Evolutionary conservation across 1,140 invertebrate species (phyloP).

Genomic region (Conus betulinus): DNA sequence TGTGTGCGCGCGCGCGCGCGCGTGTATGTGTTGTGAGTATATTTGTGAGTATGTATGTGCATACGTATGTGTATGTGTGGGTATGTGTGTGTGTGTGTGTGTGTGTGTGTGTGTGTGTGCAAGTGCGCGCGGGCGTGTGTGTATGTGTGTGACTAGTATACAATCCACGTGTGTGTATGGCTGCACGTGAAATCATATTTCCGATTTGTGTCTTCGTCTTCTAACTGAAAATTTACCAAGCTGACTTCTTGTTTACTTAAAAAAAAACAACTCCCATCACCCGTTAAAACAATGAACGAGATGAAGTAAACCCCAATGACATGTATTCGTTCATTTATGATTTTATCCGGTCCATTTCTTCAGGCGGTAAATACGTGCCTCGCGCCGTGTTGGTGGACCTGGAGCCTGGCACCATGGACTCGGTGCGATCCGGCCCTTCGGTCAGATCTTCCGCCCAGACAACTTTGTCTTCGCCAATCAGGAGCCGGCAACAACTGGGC

Average conservation of each 20-base stretch:
- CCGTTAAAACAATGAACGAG: neutral
- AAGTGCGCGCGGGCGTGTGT: neutral
- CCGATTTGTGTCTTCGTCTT: neutral
- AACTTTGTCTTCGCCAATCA: slow-evolving; percentile 80
- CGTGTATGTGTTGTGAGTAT: neutral
- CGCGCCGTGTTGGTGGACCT: slow-evolving; percentile 92
- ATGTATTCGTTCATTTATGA: neutral
- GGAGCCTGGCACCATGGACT: slow-evolving; percentile 95
- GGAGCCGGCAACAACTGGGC: slow-evolving; percentile 92
- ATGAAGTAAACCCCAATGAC: neutral
- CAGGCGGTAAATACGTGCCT: slow-evolving; percentile 90
- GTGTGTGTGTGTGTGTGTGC: slow-evolving; percentile 10
- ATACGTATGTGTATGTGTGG: neutral
- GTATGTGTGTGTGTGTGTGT: slow-evolving; percentile 9
- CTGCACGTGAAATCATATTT: neutral
- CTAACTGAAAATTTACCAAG: neutral
- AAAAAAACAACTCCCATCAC: neutral
- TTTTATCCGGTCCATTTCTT: neutral
- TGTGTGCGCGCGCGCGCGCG: too few species aligned
- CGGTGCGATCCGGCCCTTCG: slow-evolving; percentile 65
- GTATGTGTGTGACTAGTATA: neutral
- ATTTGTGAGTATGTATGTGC: neutral
- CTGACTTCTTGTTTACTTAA: too few species aligned
- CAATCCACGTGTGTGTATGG: neutral
- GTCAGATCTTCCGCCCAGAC: slow-evolving; percentile 88